These are phyloP conservation scores for Protobothrops mucrosquamatus DNA, from an alignment of 2,113 vertebrate genomes.

Conservation along the genomic window DNA sequence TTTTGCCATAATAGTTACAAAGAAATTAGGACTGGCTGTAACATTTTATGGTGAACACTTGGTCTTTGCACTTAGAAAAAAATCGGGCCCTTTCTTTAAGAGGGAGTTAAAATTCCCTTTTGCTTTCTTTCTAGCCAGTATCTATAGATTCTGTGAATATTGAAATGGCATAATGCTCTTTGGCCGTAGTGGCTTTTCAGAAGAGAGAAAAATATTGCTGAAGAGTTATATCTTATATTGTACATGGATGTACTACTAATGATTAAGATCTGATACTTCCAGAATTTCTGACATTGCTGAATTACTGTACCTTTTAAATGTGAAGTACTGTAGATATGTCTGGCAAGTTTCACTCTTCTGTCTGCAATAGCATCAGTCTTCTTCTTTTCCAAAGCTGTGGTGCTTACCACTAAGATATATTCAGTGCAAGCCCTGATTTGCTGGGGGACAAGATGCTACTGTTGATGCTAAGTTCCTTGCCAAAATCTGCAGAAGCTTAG, in stretches of 20 bases:
- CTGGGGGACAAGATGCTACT: slow-evolving; percentile 23
- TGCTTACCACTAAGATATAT: background rate
- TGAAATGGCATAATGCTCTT: background rate
- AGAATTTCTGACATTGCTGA: background rate
- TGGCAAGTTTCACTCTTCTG: background rate
- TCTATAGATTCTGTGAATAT: background rate
- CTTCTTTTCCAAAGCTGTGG: background rate
- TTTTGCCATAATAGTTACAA: background rate
- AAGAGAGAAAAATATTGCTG: background rate
- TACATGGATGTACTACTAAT: background rate
- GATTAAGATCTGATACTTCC: rapidly evolving
- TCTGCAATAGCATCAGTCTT: background rate
- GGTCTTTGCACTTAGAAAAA: background rate
- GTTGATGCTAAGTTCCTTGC: slow-evolving; percentile 7
- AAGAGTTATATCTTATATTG: background rate
- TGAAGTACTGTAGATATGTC: background rate
- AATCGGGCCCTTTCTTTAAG: background rate
- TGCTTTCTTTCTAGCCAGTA: background rate
- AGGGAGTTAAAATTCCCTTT: background rate
- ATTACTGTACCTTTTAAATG: background rate
- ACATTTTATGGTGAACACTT: background rate
- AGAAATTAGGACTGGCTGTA: background rate
- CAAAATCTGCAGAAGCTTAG: background rate
- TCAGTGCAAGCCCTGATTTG: background rate
- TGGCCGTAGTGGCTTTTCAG: background rate